These are phyloP conservation scores for Limosa lapponica DNA, from an alignment of 2,797 vertebrate species.

Conservation along the genomic window DNA sequence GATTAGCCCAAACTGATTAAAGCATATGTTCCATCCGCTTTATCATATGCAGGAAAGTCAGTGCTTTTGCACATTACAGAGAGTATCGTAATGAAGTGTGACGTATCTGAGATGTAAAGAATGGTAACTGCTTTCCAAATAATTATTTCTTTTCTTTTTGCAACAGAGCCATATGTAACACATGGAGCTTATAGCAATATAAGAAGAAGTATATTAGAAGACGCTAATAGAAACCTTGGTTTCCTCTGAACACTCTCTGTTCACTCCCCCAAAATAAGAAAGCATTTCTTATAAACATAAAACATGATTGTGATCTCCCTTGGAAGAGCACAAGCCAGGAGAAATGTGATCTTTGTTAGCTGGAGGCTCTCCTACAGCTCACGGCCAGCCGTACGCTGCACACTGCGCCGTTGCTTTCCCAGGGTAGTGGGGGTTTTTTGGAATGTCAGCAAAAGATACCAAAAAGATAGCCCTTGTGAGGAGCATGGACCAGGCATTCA, in stretches of 20 bases:
- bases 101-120: constrained; percentile 16
- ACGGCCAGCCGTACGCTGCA: accelerated
- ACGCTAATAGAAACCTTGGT: neutral
- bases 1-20: constrained; percentile 42
- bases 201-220: neutral
- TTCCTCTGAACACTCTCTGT: neutral
- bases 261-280: neutral
- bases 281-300: constrained; percentile 11
- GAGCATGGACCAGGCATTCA: neutral
- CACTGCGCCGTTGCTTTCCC: neutral
- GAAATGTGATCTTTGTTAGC: constrained; percentile 35
- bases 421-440: neutral
- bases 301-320: constrained; percentile 7
- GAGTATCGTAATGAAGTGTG: neutral
- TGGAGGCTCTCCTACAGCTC: constrained; percentile 6
- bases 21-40: neutral
- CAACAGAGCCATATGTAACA: neutral
- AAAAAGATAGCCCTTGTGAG: neutral
- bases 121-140: constrained; percentile 24
- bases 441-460: neutral
- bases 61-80: constrained; percentile 32
- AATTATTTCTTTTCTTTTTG: neutral
- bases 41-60: constrained; percentile 25
- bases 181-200: neutral
- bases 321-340: constrained; percentile 15